Evolutionary conservation across 2,888 invertebrate genomes (phyloP), one percentile per base, ranked within the genome.

Genomic region (Limnephilus marmoratus): DNA sequence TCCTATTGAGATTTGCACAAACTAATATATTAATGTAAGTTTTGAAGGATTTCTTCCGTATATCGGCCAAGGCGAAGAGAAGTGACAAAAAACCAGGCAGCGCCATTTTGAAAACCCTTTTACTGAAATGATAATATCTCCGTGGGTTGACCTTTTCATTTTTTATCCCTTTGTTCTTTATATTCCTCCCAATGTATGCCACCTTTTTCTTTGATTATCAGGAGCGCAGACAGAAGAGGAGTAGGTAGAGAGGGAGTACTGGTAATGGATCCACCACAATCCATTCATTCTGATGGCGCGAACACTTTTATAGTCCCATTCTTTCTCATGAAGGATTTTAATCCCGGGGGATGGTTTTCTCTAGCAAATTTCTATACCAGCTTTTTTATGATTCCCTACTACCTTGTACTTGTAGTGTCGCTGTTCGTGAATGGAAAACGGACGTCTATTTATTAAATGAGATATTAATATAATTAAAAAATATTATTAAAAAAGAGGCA

Each of bases 321-420:
- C 92, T 88, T 93, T 89, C 91, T 80, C 85, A 81, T 80, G 89
- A 83, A 87, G 85, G 83, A 87, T 93, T 93, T 93, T 93, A 92
- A 93, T 93, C 93, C 91, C 82, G 53, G 45, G 87, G 92, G 90
- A 90, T 81, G 91, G 83, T 89, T 91, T 91, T 88, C 81, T 34
- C 82, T 34, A 83, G 82, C 53, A 53, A 81, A 45, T 45, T 81
- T 91, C 81, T 91, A 81, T 82, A 37, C 82, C n/a, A 24, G 18
- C 11, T 12, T 85, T 91, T 91, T 91, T 85, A 24, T 34, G 34
- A 82, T 68, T 68, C 68, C n/a, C 24, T n/a, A 4, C 24, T 9
- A 9, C 68, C 68, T 68, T 68, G 68, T 68, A 68, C 49, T 68
- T n/a, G 68, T 68, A n/a, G 24, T 24, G 24, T 24, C 24, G 68